phyloP scores from a whole-genome alignment of 2,888 invertebrate species.

The Drosophila planitibia region DNA sequence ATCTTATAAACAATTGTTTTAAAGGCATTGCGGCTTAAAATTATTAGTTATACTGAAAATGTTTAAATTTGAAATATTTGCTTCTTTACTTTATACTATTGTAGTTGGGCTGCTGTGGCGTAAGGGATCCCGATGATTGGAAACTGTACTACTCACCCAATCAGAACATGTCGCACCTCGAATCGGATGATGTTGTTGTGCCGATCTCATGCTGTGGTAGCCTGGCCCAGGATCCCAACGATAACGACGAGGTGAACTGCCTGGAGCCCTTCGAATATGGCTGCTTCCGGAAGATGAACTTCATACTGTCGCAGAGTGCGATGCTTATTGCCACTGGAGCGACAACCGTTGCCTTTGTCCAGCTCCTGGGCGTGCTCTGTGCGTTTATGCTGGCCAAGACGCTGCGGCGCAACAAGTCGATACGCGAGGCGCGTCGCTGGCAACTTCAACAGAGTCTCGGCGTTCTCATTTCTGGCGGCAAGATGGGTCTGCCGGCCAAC shows the following conservation, averaged over 20 bases:
- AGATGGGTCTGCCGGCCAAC: slow-evolving; percentile 74
- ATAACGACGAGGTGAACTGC: slow-evolving; percentile 69
- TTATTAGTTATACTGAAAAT: neutral
- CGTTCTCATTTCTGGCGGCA: slow-evolving; percentile 82
- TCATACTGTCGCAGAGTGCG: slow-evolving; percentile 89
- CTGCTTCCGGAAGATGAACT: slow-evolving; percentile 88
- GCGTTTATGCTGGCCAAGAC: slow-evolving; percentile 95
- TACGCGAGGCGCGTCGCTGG: slow-evolving; percentile 90
- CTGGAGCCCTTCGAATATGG: slow-evolving; percentile 85
- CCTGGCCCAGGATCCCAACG: slow-evolving; percentile 46
- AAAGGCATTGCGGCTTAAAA: neutral
- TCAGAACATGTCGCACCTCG: slow-evolving; percentile 51
- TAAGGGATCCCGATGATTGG: slow-evolving; percentile 89
- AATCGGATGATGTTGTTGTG: slow-evolving; percentile 82
- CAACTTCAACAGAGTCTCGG: slow-evolving; percentile 86
- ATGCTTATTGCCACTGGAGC: slow-evolving; percentile 91
- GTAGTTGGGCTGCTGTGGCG: slow-evolving; percentile 90
- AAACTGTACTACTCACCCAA: slow-evolving; percentile 66
- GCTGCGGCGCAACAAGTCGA: slow-evolving; percentile 91
- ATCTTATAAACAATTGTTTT: neutral
- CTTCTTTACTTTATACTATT: neutral
- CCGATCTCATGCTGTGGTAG: slow-evolving; percentile 88
- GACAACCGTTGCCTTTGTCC: slow-evolving; percentile 92
- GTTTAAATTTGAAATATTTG: neutral
- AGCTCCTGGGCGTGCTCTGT: slow-evolving; percentile 94